These are phyloP conservation scores for Climacteris rufus DNA, from an alignment of 2,113 vertebrate genomes.

Conservation along the genomic window DNA sequence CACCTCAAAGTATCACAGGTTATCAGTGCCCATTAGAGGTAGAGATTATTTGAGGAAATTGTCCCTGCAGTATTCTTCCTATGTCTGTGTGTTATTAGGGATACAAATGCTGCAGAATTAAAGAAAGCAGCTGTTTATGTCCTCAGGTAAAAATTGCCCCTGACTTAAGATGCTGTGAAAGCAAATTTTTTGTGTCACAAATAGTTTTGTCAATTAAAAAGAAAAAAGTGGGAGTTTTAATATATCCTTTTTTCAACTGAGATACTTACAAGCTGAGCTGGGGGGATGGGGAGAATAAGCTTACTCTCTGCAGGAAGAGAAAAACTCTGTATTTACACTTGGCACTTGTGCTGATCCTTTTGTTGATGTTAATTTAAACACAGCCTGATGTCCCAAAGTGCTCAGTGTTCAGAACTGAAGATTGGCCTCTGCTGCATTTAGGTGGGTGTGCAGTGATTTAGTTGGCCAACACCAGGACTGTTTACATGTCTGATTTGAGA, in stretches of 20 bases:
- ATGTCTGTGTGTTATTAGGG: background rate
- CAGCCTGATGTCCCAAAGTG: background rate
- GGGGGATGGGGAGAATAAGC: background rate
- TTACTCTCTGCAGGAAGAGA: background rate
- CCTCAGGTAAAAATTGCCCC: background rate
- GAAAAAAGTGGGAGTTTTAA: background rate
- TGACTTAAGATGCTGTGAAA: background rate
- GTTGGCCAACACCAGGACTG: background rate
- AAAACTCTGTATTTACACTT: background rate
- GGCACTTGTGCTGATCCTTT: background rate
- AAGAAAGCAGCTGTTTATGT: background rate
- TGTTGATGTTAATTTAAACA: slow-evolving; percentile 2
- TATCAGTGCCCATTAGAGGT: background rate
- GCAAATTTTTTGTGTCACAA: background rate
- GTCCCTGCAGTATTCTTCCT: background rate
- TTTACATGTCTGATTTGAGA: background rate
- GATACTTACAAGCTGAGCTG: background rate
- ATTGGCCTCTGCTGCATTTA: background rate
- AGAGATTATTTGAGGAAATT: background rate
- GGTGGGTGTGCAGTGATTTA: background rate
- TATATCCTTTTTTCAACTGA: background rate
- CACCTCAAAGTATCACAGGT: background rate
- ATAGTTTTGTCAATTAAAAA: background rate
- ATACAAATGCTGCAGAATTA: background rate
- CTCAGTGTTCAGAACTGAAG: background rate